Conservation (phyloP, 2,888 invertebrate genomes). For the Diaprepes abbreviatus region DNA sequence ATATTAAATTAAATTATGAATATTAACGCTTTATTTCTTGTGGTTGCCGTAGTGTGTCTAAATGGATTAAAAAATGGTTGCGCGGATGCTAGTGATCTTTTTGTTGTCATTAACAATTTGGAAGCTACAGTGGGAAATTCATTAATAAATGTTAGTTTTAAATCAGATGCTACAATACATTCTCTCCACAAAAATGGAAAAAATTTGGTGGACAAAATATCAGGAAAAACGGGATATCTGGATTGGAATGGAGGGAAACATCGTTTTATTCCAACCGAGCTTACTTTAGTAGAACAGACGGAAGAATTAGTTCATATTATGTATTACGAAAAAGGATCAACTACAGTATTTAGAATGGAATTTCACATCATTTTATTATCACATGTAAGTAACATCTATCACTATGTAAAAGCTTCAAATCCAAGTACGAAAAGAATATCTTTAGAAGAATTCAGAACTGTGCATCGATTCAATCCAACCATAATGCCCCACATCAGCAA, state of each 20-base stretch:
- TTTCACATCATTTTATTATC: constrained; percentile 15
- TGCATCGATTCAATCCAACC: neutral
- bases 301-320: constrained; percentile 10
- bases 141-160: constrained; percentile 3
- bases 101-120: neutral
- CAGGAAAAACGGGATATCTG: neutral
- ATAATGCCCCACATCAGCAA: constrained; percentile 13
- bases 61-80: neutral
- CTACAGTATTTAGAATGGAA: neutral
- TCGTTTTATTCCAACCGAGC: neutral
- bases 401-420: constrained; percentile 13
- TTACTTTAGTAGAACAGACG: neutral
- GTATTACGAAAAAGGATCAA: constrained; percentile 1
- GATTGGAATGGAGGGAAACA: constrained; percentile 3
- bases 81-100: neutral
- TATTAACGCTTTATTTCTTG: no score
- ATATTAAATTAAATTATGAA: no score
- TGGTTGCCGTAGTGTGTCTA: neutral
- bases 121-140: constrained; percentile 1
- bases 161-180: neutral
- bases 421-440: neutral
- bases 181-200: neutral
- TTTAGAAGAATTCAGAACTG: constrained; percentile 21
- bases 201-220: neutral
- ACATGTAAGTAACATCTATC: constrained; percentile 26